Percentiles rank a stretch among this genome's conserved stretches.
Conservation (phyloP, 2,113 vertebrate species). For the Tragelaphus scriptus region DNA sequence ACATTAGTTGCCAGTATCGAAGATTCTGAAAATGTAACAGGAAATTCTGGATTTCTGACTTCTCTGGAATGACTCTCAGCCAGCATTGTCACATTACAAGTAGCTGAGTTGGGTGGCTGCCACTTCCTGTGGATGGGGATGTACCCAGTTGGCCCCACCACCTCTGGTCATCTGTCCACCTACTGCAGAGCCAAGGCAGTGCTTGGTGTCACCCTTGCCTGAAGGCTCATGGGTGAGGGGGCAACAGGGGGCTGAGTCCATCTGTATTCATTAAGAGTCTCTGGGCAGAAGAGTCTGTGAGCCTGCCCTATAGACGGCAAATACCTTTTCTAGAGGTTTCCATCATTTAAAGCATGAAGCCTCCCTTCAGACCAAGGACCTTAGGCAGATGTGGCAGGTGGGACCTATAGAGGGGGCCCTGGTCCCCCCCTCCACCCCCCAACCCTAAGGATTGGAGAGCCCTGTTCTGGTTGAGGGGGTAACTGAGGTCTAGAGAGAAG, state of each 20-base stretch:
- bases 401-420: neutral
- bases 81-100: neutral
- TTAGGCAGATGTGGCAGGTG: neutral
- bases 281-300: neutral
- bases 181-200: no score
- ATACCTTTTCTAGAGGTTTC: neutral
- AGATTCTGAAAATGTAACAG: neutral
- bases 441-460: neutral
- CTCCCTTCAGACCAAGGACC: neutral
- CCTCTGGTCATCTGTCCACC: no score
- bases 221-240: neutral
- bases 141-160: fast-evolving
- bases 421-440: fast-evolving
- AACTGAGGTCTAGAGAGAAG: neutral
- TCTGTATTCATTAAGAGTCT: neutral
- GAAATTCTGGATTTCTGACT: neutral
- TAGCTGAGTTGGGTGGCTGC: neutral
- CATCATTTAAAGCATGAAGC: neutral
- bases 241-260: fast-evolving
- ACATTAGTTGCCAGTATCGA: neutral
- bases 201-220: neutral
- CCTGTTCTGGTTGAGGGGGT: neutral
- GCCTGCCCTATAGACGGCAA: neutral
- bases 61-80: neutral
- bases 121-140: neutral